These are phyloP conservation scores for Ostrea edulis DNA, from an alignment of 1,140 invertebrate genomes.

Conservation along the genomic window DNA sequence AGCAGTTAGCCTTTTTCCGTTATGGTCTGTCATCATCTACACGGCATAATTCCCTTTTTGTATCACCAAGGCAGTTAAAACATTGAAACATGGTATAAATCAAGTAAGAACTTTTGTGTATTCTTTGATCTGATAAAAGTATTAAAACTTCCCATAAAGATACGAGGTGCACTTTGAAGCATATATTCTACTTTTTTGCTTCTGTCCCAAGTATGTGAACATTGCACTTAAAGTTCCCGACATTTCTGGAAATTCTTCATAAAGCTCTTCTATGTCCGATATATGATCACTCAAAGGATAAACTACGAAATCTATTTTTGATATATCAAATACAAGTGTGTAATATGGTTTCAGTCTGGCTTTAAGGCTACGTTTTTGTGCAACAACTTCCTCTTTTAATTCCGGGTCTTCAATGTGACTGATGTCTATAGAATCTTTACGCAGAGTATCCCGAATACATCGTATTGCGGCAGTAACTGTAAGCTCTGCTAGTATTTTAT, in stretches of 20 bases:
- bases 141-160: not conserved
- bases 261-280: not conserved
- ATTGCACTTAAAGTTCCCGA: not conserved
- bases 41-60: no score
- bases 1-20: no score
- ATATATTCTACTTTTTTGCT: not conserved
- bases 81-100: no score
- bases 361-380: not conserved
- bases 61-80: no score
- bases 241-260: not conserved
- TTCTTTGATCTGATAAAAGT: not conserved
- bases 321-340: not conserved
- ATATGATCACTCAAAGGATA: not conserved
- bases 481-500: not conserved
- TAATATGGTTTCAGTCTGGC: not conserved
- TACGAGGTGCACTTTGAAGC: not conserved
- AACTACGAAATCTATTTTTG: not conserved
- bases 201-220: not conserved
- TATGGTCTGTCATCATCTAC: no score
- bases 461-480: not conserved
- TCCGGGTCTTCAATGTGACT: not conserved
- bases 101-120: no score
- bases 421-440: not conserved
- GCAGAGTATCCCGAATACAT: not conserved
- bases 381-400: not conserved